Evolutionary conservation across 2,113 vertebrate genomes (phyloP).

Genomic region (Hippocampus abdominalis): DNA sequence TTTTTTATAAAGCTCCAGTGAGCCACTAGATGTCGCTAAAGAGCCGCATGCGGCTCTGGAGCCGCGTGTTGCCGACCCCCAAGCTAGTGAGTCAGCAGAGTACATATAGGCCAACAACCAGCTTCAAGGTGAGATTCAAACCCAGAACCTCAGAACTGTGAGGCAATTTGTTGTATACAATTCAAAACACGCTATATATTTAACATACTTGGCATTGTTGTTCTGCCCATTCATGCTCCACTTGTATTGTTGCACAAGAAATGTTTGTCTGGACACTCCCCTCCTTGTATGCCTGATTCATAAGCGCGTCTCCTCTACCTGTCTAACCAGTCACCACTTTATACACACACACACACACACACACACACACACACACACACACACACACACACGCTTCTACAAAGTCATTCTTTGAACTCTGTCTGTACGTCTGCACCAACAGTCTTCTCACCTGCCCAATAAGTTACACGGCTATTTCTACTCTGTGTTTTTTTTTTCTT

Average conservation of each 20-base stretch:
- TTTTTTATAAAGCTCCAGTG: no score
- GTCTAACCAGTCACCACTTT: conserved; percentile 49
- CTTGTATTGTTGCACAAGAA: conserved; percentile 2
- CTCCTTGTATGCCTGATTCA: conserved; percentile 38
- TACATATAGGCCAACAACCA: background rate
- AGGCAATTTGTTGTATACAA: background rate
- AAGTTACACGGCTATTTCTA: conserved; percentile 69
- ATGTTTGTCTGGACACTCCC: conserved; percentile 52
- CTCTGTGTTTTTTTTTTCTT: conserved; percentile 57
- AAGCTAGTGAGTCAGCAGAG: no score
- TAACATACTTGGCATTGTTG: background rate
- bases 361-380: background rate
- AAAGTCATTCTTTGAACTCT: conserved; percentile 38
- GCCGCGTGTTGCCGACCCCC: no score
- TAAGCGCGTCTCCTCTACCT: conserved; percentile 35
- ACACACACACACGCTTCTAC: conserved; percentile 21
- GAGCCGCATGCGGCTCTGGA: no score
- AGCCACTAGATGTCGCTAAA: no score
- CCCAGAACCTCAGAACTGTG: background rate
- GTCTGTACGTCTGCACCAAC: conserved; percentile 33
- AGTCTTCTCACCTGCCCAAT: conserved; percentile 54
- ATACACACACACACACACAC: conserved; percentile 16
- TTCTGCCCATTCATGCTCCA: conserved; percentile 2
- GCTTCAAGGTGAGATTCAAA: background rate
- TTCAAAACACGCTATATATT: background rate